Conservation (phyloP, 1,140 invertebrate genomes). For the Lethocerus indicus region DNA sequence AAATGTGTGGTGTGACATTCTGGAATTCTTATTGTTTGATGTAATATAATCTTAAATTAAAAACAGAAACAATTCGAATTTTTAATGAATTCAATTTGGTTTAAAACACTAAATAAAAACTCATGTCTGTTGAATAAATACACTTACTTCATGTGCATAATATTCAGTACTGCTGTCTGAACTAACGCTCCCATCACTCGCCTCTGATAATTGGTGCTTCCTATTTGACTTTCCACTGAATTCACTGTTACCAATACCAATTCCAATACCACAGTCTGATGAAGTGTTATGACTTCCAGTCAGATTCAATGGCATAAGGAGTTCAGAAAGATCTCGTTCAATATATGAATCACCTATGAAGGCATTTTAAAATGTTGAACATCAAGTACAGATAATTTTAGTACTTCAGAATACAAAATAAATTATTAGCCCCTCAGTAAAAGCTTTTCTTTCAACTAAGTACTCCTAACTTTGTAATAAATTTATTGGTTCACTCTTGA, state of each 20-base stretch:
- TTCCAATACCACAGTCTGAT: conserved; percentile 14
- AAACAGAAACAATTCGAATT: not conserved
- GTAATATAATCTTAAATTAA: not conserved
- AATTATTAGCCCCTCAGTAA: no score
- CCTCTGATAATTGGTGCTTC: conserved; percentile 45
- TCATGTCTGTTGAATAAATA: no score
- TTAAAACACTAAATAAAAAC: no score
- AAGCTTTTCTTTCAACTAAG: no score
- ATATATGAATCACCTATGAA: conserved; percentile 7
- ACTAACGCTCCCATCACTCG: conserved; percentile 30
- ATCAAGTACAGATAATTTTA: no score
- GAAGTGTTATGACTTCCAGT: conserved; percentile 19
- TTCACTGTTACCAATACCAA: conserved; percentile 2
- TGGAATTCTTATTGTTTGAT: no score
- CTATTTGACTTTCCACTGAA: conserved; percentile 27
- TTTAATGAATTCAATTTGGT: not conserved
- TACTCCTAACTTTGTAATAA: no score
- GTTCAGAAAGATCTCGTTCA: conserved; percentile 13
- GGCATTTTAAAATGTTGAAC: no score
- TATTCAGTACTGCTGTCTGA: conserved; percentile 17
- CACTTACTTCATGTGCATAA: conserved; percentile 15
- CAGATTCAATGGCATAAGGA: conserved; percentile 9
- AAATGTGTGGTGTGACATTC: no score
- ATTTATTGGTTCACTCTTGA: no score
- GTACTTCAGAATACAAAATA: no score